Evolutionary conservation across 1,140 invertebrate genomes (phyloP).

Genomic region (Steinernema feltiae): DNA sequence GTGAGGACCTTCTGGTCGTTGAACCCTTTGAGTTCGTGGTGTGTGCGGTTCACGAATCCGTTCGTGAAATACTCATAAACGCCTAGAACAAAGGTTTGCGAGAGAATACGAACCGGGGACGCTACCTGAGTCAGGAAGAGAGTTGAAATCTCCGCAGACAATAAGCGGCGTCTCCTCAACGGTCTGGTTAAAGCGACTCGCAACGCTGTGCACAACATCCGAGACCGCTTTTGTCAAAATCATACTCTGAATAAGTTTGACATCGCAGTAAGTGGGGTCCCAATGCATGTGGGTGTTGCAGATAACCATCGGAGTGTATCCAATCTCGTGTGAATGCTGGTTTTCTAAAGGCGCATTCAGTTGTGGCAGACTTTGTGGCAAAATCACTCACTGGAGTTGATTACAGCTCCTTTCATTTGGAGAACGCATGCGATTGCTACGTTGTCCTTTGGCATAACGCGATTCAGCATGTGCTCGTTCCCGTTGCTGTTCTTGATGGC

Average conservation of each 20-base stretch:
- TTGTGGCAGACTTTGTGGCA: conserved; percentile 27
- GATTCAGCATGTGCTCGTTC: conserved; percentile 87
- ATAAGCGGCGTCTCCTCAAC: conserved; percentile 78
- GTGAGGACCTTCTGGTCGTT: conserved; percentile 69
- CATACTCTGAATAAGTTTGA: conserved; percentile 99
- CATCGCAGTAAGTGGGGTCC: conserved; percentile 99
- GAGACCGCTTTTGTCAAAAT: conserved; percentile 86
- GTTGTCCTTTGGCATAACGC: conserved; percentile 99
- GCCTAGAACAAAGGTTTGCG: conserved; percentile 65
- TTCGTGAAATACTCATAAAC: conserved; percentile 89
- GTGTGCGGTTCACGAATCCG: conserved; percentile 78
- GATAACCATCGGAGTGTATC: conserved; percentile 73
- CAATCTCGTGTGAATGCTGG: conserved; percentile 71
- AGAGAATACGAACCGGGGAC: neutral
- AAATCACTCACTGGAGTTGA: neutral
- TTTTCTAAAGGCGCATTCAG: conserved; percentile 61
- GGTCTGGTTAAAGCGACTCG: conserved; percentile 58
- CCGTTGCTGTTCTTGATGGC: conserved; percentile 61
- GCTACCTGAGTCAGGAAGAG: conserved; percentile 85
- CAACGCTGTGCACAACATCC: conserved; percentile 47
- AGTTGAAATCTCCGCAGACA: conserved; percentile 97
- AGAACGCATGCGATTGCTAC: conserved; percentile 80
- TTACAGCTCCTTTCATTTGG: conserved; percentile 41
- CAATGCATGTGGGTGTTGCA: conserved; percentile 98
- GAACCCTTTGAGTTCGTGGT: conserved; percentile 91